Conservation (phyloP, 2,888 invertebrate genomes). For the Drosophila setosimentum region DNA sequence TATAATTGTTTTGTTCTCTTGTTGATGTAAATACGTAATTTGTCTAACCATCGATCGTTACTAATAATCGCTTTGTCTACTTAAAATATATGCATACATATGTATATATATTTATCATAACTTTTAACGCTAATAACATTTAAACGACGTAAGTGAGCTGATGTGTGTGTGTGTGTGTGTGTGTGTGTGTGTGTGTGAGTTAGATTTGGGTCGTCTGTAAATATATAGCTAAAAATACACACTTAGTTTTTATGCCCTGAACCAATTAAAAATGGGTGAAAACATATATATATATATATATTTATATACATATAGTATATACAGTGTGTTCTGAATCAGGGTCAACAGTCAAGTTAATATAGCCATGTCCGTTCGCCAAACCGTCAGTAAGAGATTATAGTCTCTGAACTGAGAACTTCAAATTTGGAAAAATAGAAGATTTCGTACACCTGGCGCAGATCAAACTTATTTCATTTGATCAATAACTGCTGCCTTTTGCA, state of each 20-base stretch:
- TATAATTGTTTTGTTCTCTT: constrained; percentile 32
- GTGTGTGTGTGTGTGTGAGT: constrained; percentile 25
- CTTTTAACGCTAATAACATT: constrained; percentile 31
- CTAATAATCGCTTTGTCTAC: constrained; percentile 39
- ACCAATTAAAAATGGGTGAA: neutral
- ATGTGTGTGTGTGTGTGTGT: constrained; percentile 14
- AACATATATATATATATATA: too few species aligned
- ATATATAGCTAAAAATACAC: constrained; percentile 44
- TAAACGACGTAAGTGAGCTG: constrained; percentile 30
- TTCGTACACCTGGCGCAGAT: neutral
- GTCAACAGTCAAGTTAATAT: neutral
- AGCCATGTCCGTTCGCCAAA: neutral
- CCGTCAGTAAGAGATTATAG: too few species aligned
- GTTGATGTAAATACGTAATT: constrained; percentile 46
- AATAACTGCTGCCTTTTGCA: neutral
- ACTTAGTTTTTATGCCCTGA: constrained; percentile 21
- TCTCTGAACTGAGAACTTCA: too few species aligned
- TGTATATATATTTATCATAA: constrained; percentile 17
- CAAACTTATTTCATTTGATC: neutral
- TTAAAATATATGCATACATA: constrained; percentile 13
- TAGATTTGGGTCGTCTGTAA: constrained; percentile 48
- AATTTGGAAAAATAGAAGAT: too few species aligned
- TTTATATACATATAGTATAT: too few species aligned
- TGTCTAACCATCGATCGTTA: constrained; percentile 51
- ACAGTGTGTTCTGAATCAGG: neutral